phyloP scores from a whole-genome alignment of 2,797 vertebrate species.

The Netta rufina region DNA sequence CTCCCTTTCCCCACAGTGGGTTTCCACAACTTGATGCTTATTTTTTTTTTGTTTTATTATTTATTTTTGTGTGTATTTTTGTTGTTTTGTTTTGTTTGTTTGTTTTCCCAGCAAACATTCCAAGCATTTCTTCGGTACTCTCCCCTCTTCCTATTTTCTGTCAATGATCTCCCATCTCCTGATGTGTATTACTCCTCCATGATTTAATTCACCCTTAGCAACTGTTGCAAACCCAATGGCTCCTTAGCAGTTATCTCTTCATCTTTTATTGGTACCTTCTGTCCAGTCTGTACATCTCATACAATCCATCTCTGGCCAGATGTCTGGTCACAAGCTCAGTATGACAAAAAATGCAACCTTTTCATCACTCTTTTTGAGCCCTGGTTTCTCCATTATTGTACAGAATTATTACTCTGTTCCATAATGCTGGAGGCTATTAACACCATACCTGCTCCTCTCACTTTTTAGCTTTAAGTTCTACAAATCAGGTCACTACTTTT shows the following conservation, averaged over 20 bases:
- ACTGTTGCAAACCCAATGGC: conserved; percentile 23
- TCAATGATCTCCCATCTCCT: conserved; percentile 26
- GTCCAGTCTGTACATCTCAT: conserved; percentile 12
- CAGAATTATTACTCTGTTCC: not conserved
- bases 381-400: not conserved
- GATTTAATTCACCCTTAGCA: conserved; percentile 53
- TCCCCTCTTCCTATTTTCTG: conserved; percentile 47
- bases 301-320: not conserved
- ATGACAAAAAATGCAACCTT: not conserved
- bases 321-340: not conserved
- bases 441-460: not conserved
- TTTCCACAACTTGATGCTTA: conserved; percentile 34
- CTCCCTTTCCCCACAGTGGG: conserved; percentile 36
- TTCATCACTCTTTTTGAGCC: not conserved
- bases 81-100: not conserved
- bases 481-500: not conserved
- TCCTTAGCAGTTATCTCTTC: conserved; percentile 48
- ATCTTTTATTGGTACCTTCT: conserved; percentile 35
- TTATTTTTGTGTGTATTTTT: too few species aligned
- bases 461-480: conserved; percentile 7
- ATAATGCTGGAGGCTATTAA: not conserved
- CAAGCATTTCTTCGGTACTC: conserved; percentile 18
- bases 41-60: not conserved
- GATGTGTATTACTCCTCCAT: conserved; percentile 34
- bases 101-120: not conserved